Conservation (phyloP, 1,140 invertebrate species). For the Dendrolimus punctatus region DNA sequence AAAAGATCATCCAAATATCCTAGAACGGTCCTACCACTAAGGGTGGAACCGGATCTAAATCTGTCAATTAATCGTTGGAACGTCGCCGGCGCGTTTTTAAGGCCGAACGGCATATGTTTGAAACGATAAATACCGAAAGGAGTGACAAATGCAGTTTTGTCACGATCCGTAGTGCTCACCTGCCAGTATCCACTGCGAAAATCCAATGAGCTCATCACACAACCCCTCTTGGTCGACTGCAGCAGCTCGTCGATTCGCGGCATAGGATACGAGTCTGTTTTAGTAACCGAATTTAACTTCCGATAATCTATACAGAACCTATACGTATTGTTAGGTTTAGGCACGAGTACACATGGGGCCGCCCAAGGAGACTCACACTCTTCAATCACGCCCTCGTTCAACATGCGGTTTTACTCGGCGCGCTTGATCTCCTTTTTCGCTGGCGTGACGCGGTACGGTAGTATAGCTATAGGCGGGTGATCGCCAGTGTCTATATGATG, state of each 20-base stretch:
- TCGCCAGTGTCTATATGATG: constrained; percentile 24
- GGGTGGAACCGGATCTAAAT: constrained; percentile 18
- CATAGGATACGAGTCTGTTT: constrained; percentile 54
- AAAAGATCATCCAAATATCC: constrained; percentile 63
- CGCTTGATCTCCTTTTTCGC: constrained; percentile 1
- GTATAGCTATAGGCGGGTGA: background rate
- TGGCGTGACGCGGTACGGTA: constrained; percentile 3
- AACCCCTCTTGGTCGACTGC: constrained; percentile 30
- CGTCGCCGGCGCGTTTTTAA: constrained; percentile 44
- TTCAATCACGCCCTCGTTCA: constrained; percentile 37
- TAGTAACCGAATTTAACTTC: constrained; percentile 11
- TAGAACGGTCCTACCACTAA: constrained; percentile 25
- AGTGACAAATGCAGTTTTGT: constrained; percentile 66
- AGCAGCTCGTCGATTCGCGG: constrained; percentile 68
- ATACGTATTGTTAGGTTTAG: constrained; percentile 43
- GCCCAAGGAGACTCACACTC: constrained; percentile 58
- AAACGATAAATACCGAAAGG: constrained; percentile 46
- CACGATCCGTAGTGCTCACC: constrained; percentile 27
- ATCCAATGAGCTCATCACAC: constrained; percentile 62
- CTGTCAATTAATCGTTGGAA: constrained; percentile 59
- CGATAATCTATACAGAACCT: constrained; percentile 44
- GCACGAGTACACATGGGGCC: constrained; percentile 63
- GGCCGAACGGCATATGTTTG: constrained; percentile 47
- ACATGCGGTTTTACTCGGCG: background rate
- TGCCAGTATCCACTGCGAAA: constrained; percentile 59